phyloP scores from a whole-genome alignment of 1,140 invertebrate genomes.

The Acromyrmex heyeri region DNA sequence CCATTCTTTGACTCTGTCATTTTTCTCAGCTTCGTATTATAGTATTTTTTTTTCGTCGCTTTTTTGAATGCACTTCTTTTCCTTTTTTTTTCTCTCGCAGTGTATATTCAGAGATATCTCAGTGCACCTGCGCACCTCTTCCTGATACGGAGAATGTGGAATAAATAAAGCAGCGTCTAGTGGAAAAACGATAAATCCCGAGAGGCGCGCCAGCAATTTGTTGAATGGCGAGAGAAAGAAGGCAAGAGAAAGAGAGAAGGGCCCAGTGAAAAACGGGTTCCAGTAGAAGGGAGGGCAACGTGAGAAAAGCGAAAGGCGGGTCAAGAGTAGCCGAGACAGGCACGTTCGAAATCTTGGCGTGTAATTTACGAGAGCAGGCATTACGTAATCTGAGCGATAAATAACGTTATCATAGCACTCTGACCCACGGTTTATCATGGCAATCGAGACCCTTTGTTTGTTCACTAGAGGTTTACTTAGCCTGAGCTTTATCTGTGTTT shows the following conservation, averaged over 20 bases:
- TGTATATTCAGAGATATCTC: constrained; percentile 57
- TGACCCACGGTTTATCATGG: constrained; percentile 13
- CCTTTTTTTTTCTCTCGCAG: background rate
- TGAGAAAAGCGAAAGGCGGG: background rate
- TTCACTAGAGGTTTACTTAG: constrained; percentile 26
- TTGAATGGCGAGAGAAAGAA: constrained; percentile 51
- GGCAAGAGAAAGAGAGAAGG: constrained; percentile 22
- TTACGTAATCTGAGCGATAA: constrained; percentile 47
- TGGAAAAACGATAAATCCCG: constrained; percentile 74
- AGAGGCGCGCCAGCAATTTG: constrained; percentile 69
- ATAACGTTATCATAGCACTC: constrained; percentile 36
- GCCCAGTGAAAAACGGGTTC: constrained; percentile 35
- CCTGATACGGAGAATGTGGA: constrained; percentile 69
- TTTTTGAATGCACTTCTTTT: background rate
- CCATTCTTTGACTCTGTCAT: constrained; percentile 28
- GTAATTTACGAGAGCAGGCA: constrained; percentile 45
- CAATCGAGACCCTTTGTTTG: constrained; percentile 31
- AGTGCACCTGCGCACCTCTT: background rate
- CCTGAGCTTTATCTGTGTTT: background rate
- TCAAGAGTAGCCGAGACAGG: constrained; percentile 25
- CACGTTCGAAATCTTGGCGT: constrained; percentile 43
- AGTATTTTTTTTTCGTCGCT: constrained; percentile 28
- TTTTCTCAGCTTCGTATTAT: constrained; percentile 31
- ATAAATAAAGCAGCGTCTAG: constrained; percentile 74
- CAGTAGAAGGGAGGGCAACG: constrained; percentile 21